phyloP scores from a whole-genome alignment of 1,140 invertebrate species.

The Papilio polytes region DNA sequence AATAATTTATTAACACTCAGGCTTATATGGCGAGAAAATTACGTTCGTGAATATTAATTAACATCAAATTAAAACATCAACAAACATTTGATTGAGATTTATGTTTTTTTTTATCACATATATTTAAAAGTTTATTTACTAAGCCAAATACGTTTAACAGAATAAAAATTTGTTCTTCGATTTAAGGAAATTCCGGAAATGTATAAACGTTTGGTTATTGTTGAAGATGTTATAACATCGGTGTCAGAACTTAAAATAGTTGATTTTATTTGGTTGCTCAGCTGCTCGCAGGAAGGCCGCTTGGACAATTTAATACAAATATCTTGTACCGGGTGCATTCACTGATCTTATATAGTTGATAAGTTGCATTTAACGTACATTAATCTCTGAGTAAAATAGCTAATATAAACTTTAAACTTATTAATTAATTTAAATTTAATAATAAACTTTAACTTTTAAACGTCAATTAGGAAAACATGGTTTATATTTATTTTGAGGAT shows the following conservation, averaged over 20 bases:
- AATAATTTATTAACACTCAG: neutral
- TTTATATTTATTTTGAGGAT: too few species aligned
- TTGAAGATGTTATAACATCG: conserved; percentile 22
- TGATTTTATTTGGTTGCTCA: conserved; percentile 31
- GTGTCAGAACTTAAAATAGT: conserved; percentile 32
- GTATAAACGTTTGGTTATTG: conserved; percentile 2
- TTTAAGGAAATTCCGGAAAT: neutral
- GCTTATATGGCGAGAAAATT: neutral
- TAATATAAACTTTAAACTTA: too few species aligned
- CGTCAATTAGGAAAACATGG: too few species aligned
- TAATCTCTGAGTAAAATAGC: too few species aligned
- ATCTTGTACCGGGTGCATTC: neutral
- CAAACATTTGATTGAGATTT: neutral
- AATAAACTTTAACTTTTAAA: too few species aligned
- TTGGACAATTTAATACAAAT: conserved; percentile 24
- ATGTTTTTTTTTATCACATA: neutral
- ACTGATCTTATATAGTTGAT: neutral
- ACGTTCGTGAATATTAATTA: conserved; percentile 3
- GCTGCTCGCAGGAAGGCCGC: conserved; percentile 14
- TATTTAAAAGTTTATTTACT: neutral
- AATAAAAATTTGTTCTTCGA: neutral
- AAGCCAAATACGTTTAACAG: neutral
- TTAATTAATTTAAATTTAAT: too few species aligned
- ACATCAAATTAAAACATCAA: neutral
- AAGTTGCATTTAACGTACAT: too few species aligned